A percentile compares a stretch with the other conserved stretches of the same genome.
Conservation (phyloP, 2,888 invertebrate genomes). For the Apoderus coryli region DNA sequence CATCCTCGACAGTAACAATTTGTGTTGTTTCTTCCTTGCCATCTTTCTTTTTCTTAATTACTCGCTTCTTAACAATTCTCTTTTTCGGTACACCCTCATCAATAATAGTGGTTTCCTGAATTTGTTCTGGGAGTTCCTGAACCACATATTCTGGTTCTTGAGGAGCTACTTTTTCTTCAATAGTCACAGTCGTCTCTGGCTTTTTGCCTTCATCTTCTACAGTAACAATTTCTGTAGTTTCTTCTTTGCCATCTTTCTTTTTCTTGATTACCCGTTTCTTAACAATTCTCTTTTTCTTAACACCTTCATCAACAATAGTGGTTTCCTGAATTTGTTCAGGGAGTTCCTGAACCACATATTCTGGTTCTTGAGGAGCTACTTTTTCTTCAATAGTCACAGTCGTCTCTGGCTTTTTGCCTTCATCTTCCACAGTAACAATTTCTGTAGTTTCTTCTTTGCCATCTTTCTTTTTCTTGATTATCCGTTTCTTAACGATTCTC, state of each 20-base stretch:
- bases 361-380: conserved; percentile 19
- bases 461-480: conserved; percentile 23
- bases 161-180: conserved; percentile 25
- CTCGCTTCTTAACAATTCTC: conserved; percentile 21
- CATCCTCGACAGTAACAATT: conserved; percentile 28
- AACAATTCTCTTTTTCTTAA: conserved; percentile 24
- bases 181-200: conserved; percentile 21
- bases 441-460: conserved; percentile 25
- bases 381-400: conserved; percentile 23
- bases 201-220: conserved; percentile 25
- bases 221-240: conserved; percentile 25
- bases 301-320: conserved; percentile 26
- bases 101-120: conserved; percentile 18
- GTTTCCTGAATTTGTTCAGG: conserved; percentile 21
- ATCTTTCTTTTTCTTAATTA: conserved; percentile 29
- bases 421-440: conserved; percentile 27
- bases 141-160: conserved; percentile 20
- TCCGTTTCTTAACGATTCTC: conserved; percentile 17
- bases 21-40: conserved; percentile 29
- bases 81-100: conserved; percentile 22
- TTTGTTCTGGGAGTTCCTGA: conserved; percentile 24
- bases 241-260: conserved; percentile 24
- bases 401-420: conserved; percentile 19
- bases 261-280: conserved; percentile 19
- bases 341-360: conserved; percentile 13